Base-by-base conservation (phyloP, 2,113 vertebrate species). In the Cavia aperea region DNA sequence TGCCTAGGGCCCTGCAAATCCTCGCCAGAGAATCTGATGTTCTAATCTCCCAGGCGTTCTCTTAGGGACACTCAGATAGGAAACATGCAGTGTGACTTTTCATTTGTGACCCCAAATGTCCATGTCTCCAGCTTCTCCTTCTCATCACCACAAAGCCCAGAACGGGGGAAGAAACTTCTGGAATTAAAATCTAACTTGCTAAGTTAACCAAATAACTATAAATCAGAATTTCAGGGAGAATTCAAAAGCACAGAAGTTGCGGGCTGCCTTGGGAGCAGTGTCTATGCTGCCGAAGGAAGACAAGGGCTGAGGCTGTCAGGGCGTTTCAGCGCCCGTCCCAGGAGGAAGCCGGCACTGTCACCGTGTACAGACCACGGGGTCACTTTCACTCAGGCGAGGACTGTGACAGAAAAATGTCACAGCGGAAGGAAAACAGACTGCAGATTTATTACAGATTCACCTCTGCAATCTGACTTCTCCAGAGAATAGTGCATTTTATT, bases 221-320 rank as follows among this genome's bases (percentile, higher is more conserved):
- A 92, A 85, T 58, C 33, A 81, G 73, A 93, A 94, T 89, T 82
- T 91, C 66, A 94, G n/a, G 54, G 26, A 82, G 90, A 92, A 86
- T 4, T 10, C 43, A 81, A 77, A 94, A 90, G 39, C 8, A 39
- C 13, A 92, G 24, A 88, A 46, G 89, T 5, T 83, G 79, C 58
- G n/a, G 5, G 39, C 65, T 89, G 63, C 60, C 70, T 95, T 24
- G 21, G 56, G n/a, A 92, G 81, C 83, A 90, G 90, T 26, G 68
- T 73, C 62, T 68, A 15, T 33, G 13, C 54, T 49, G 54, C 56
- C 75, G 86, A 94, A 92, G 79, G 43, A 93, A 88, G 7, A 93
- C 72, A 85, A 93, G 89, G 86, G 88, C 0, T 31, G 31, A 86
- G 63, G 72, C 66, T 94, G 60, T 56, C 83, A 94, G 2, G 11